Conservation (phyloP, 2,888 invertebrate species). For the Drosophila leonis region DNA sequence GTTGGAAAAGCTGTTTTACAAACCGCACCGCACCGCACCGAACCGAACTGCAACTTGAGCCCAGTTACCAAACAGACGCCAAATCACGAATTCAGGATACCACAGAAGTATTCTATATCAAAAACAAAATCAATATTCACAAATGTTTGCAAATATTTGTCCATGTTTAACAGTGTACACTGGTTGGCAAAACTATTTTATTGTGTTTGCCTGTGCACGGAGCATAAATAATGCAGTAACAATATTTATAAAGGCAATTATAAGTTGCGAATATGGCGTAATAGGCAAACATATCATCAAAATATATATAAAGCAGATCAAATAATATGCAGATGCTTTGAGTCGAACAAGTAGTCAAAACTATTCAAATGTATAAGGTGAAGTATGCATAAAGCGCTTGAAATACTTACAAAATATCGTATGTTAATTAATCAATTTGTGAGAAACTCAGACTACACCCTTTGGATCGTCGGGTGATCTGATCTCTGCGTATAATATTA, state of each 20-base stretch:
- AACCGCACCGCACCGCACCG: background rate
- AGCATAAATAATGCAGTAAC: conserved; percentile 26
- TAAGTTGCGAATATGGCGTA: background rate
- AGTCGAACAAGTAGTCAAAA: background rate
- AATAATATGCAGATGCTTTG: no score
- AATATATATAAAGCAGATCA: no score
- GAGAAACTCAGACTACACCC: no score
- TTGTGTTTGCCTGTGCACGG: conserved; percentile 34
- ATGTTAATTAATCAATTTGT: background rate
- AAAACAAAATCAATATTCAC: background rate
- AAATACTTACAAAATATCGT: background rate
- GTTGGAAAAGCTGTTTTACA: no score
- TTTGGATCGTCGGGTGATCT: no score
- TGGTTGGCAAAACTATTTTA: background rate
- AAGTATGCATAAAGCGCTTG: background rate
- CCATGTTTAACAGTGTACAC: conserved; percentile 3
- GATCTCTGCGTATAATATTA: no score
- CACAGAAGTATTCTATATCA: background rate
- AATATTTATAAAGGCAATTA: conserved; percentile 29
- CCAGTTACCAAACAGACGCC: background rate
- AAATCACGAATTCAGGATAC: background rate
- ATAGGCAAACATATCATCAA: conserved; percentile 15
- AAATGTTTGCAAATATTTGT: conserved; percentile 1
- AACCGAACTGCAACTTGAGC: background rate
- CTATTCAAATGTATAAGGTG: background rate